Evolutionary conservation across 1,140 invertebrate species (phyloP), one percentile per base, ranked within the genome.

Genomic region (Sycophaga agraensis): DNA sequence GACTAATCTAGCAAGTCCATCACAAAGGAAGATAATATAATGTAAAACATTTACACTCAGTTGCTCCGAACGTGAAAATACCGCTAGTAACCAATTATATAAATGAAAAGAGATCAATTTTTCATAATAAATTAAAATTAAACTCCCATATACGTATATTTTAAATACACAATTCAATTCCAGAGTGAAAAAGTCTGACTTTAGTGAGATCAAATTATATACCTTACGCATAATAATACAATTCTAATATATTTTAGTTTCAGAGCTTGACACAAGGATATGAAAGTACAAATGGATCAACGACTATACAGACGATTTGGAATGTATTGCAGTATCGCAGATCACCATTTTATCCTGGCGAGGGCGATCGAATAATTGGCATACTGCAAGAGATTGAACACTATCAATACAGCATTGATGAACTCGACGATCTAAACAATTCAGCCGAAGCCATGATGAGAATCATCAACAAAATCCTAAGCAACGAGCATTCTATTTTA

Each of bases 261-360:
- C 82, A 74, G 8, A 82, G 82, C 4, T 71, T 88, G 17, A 87
- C 83, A 1, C 81, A 87, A 35, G 88, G 88, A 0, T 90, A 87
- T 61, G 87, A 87, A 58, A 86, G 84, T 67, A 83, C 79, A 8
- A 84, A 83, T 31, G 79, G 80, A 2, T 79, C 79, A 2, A 77
- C 78, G 24, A 85, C 84, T 6, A 78, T 82, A 12, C 75, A 74
- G 6, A 75, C 82, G 34, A 80, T 84, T 59, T 83, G 82, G 66
- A 75, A 82, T 2, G 71, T 81, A 16, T 69, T 85, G 2, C 74
- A 75, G n/a, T 80, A 79, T 14, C 77, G 74, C 14, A 63, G 67
- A 42, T 61, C 82, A 7, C 76, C 82, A 0, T 67, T 83, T 0
- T 84, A 84, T 66, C 83, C 85, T 0, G 85, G 86, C 0, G 85